A percentile compares a stretch with the other conserved stretches of the same genome.
Evolutionary conservation across 2,113 vertebrate genomes (phyloP).

Genomic region (Sander lucioperca): DNA sequence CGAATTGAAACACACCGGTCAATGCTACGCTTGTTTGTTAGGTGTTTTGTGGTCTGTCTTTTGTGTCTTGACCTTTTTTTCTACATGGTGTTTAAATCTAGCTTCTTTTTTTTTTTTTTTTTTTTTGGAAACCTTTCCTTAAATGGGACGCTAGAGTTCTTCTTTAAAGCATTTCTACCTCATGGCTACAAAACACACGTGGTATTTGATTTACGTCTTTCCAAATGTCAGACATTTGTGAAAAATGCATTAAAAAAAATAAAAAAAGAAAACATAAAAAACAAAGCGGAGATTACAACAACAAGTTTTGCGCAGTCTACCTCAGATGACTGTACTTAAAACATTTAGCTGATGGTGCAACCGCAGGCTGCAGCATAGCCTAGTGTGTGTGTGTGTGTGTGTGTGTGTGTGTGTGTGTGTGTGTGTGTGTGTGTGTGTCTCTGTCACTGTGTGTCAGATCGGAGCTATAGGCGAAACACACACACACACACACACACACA

Average conservation of each 20-base stretch:
- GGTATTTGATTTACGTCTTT: conserved; percentile 94
- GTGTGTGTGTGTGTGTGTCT: conserved; percentile 44
- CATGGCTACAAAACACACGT: conserved; percentile 96
- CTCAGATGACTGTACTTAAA: conserved; percentile 94
- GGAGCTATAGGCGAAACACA: conserved; percentile 41
- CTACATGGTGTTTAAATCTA: conserved; percentile 67
- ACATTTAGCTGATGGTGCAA: conserved; percentile 86
- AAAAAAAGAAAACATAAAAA: neutral
- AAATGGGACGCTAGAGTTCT: conserved; percentile 82
- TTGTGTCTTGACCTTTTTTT: conserved; percentile 52
- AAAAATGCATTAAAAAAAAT: conserved; percentile 32
- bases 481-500: conserved; percentile 31
- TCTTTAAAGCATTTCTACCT: conserved; percentile 98
- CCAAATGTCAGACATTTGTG: conserved; percentile 94
- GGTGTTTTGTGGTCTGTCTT: conserved; percentile 42
- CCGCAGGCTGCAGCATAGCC: conserved; percentile 67
- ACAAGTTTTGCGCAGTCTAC: conserved; percentile 94
- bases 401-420: conserved; percentile 51
- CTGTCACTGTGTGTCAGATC: conserved; percentile 49
- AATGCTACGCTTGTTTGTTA: conserved; percentile 53
- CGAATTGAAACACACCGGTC: conserved; percentile 67
- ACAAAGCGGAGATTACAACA: conserved; percentile 72
- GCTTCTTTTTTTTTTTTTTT: conserved; percentile 60
- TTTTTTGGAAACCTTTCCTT: conserved; percentile 39
- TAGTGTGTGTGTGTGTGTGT: conserved; percentile 26